A percentile compares a stretch with the other conserved stretches of the same genome.
phyloP scores from a whole-genome alignment of 2,888 invertebrate species.

The Imbricaverruca yamaguchii region DNA sequence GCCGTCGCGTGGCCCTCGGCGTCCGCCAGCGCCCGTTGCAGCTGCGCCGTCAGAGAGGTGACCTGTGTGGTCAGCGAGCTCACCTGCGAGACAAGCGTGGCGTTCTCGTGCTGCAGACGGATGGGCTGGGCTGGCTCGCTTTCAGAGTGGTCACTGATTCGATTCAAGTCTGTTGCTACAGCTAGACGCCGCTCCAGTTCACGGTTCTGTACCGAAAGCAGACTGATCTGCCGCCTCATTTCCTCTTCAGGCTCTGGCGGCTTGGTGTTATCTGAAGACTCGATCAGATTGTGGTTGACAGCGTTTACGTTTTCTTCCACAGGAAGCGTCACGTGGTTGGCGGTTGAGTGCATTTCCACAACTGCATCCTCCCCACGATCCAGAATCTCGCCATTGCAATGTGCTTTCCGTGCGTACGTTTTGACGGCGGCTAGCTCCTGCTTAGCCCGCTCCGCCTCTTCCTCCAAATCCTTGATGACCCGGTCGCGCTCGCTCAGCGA shows the following conservation, averaged over 20 bases:
- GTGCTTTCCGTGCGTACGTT: constrained; percentile 55
- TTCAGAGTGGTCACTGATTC: not conserved
- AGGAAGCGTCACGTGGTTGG: too few relatives aligned
- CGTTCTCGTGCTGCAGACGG: not conserved
- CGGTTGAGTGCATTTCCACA: too few relatives aligned
- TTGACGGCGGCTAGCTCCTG: constrained; percentile 68
- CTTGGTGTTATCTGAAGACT: too few relatives aligned
- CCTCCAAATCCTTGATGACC: constrained; percentile 62
- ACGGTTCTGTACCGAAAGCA: not conserved
- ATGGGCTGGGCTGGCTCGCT: not conserved
- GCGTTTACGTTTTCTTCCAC: too few relatives aligned
- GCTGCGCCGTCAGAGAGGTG: not conserved
- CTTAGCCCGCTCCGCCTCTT: constrained; percentile 74
- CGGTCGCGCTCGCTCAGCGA: constrained; percentile 68
- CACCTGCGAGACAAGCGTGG: not conserved
- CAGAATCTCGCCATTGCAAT: too few relatives aligned
- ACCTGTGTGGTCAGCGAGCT: not conserved
- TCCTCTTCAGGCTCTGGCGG: constrained; percentile 48
- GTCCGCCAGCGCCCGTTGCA: not conserved
- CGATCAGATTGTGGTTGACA: too few relatives aligned
- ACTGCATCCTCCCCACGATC: too few relatives aligned
- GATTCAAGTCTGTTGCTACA: not conserved
- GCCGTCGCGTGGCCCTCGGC: constrained; percentile 28
- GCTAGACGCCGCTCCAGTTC: not conserved
- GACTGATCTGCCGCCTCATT: not conserved